phyloP scores from a whole-genome alignment of 2,113 vertebrate genomes.

The Ptilorrhoa leucosticta region DNA sequence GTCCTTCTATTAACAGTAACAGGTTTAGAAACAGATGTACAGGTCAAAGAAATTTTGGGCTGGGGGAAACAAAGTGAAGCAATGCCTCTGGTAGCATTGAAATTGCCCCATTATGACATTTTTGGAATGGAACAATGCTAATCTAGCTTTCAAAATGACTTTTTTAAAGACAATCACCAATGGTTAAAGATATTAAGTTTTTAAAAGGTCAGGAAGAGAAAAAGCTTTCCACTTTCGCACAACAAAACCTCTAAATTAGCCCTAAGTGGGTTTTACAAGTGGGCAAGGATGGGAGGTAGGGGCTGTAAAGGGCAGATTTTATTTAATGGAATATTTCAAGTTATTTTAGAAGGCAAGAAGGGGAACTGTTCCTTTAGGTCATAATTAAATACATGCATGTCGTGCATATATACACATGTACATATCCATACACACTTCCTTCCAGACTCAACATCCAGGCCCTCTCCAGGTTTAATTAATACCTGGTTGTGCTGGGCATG shows the following conservation, averaged over 20 bases:
- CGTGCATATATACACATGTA: neutral
- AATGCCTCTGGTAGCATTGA: neutral
- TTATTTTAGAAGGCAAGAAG: neutral
- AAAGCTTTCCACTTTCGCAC: neutral
- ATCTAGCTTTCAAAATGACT: neutral
- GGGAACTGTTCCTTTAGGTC: neutral
- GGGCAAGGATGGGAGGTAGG: neutral
- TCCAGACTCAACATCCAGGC: neutral
- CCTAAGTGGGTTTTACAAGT: neutral
- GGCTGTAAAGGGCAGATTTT: neutral
- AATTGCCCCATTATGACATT: neutral
- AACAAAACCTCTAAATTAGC: conserved; percentile 2
- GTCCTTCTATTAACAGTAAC: neutral
- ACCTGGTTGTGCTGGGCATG: neutral
- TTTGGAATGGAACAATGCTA: neutral
- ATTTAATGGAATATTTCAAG: neutral
- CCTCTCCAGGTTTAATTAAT: neutral
- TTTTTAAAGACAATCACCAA: neutral
- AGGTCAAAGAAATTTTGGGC: neutral
- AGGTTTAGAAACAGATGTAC: neutral
- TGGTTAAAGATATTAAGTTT: neutral
- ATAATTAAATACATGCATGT: neutral
- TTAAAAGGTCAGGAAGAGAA: conserved; percentile 14
- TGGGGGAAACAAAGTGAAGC: neutral
- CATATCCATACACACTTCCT: neutral